Percentiles rank a stretch among this genome's conserved stretches.
These are phyloP conservation scores for Pangasianodon hypophthalmus DNA, from an alignment of 2,113 vertebrate genomes.

Conservation along the genomic window DNA sequence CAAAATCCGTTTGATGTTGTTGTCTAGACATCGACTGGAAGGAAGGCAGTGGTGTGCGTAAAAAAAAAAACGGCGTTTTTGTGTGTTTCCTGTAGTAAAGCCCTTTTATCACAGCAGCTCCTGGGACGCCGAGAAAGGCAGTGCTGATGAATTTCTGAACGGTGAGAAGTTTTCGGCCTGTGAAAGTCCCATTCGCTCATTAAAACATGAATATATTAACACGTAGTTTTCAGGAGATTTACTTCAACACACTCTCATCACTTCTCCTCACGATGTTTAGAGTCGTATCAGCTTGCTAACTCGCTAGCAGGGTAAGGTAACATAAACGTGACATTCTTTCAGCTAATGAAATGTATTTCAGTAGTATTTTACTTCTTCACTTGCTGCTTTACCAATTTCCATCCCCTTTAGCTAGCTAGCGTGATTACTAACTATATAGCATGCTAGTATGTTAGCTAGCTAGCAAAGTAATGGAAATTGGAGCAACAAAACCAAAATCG, in stretches of 20 bases:
- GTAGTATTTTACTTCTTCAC: neutral
- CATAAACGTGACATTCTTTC: neutral
- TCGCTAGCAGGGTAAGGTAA: neutral
- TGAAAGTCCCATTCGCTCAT: neutral
- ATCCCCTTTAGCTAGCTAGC: neutral
- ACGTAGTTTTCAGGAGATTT: neutral
- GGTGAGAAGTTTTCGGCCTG: slow-evolving; percentile 67
- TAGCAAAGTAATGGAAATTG: neutral
- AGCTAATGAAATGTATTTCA: too few species aligned
- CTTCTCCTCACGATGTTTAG: neutral
- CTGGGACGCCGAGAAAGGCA: slow-evolving; percentile 73
- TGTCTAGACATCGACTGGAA: neutral
- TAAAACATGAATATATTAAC: neutral
- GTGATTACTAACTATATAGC: neutral
- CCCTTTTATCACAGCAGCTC: slow-evolving; percentile 73
- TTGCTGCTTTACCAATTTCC: neutral
- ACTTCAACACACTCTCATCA: neutral
- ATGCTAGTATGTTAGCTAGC: neutral
- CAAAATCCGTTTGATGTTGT: neutral
- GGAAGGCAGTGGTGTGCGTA: slow-evolving; percentile 37
- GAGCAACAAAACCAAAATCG: neutral
- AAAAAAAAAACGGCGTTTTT: slow-evolving; percentile 65
- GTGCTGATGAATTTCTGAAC: slow-evolving; percentile 73
- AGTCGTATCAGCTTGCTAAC: neutral
- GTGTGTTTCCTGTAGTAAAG: slow-evolving; percentile 73